Base-by-base conservation (phyloP, 2,888 invertebrate species). In the Ctena decussata region DNA sequence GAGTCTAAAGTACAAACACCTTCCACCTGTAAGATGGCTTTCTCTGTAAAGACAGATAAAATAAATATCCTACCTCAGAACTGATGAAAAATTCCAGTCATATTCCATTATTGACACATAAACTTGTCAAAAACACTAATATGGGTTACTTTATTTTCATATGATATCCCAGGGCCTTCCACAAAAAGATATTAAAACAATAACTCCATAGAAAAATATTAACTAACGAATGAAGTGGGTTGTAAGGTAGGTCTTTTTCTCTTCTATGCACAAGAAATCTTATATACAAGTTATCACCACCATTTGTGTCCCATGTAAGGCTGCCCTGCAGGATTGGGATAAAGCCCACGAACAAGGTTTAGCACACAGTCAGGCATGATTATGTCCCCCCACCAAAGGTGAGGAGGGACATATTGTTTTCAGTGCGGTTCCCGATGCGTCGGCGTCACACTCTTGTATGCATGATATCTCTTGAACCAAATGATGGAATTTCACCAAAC, bases 281-380 rank as follows among this genome's bases (percentile, higher is more conserved):
- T 49, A 57, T 57, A 24, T 27, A 24, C 21, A 12, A 21, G 3
- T 12, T 27, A 15, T 65, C 21, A 65, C 65, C 1, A 32, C 65
- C 65, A 65, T 65, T 65, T 65, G 18, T 65, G 65, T 21, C 65
- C 65, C 65, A 65, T 65, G 21, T 65, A 65, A 12, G 65, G 65
- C 21, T 65, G 65, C 5, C 35, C 65, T 35, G 11, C 35, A 5
- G 18, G 65, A 65, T 65, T 65, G 2, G 65, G 65, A 65, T 65
- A 65, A 21, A 65, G 24, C 1, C 18, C 11, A 11, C 65, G 65
- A 6, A 65, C 65, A 18, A 65, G 21, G 18, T 65, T 32, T 35
- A 65, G 18, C 15, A 65, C 35, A 35, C 65, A 65, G 35, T 1
- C 11, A 35, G 65, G 65, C 65, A 65, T 65, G 6, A 65, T 21